These are phyloP conservation scores for Drosophila acutilabella DNA, from an alignment of 2,888 invertebrate genomes.

Conservation along the genomic window DNA sequence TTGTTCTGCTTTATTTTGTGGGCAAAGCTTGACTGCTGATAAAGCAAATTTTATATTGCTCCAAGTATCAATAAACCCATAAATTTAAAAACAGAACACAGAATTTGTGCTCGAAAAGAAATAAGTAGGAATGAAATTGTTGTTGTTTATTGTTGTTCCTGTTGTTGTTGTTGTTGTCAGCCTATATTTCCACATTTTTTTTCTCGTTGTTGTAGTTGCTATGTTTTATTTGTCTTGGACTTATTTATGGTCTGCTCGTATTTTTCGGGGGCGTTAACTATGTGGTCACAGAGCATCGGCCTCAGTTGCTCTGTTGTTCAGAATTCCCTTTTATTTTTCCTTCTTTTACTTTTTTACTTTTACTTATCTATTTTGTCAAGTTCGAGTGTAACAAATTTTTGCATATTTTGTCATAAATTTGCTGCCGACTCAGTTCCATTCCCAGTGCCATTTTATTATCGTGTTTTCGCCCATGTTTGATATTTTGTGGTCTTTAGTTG, in stretches of 20 bases:
- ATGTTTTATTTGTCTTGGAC: slow-evolving; percentile 40
- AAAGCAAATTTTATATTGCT: slow-evolving; percentile 42
- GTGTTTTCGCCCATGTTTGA: slow-evolving; percentile 55
- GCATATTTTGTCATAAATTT: slow-evolving; percentile 77
- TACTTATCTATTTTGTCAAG: slow-evolving; percentile 55
- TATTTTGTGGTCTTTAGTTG: slow-evolving; percentile 21
- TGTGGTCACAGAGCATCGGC: slow-evolving; percentile 36
- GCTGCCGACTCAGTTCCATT: slow-evolving; percentile 1
- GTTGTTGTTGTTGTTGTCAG: slow-evolving; percentile 29
- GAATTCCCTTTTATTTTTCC: slow-evolving; percentile 7
- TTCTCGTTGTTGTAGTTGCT: slow-evolving; percentile 5
- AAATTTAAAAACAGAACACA: slow-evolving; percentile 54
- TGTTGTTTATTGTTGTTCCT: slow-evolving; percentile 12
- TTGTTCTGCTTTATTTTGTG: neutral
- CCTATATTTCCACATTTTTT: slow-evolving; percentile 28
- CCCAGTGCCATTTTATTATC: slow-evolving; percentile 47
- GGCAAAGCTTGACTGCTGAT: slow-evolving; percentile 42
- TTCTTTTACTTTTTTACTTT: neutral
- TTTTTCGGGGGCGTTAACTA: slow-evolving; percentile 52
- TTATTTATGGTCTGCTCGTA: slow-evolving; percentile 38
- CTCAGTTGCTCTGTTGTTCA: neutral
- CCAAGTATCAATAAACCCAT: slow-evolving; percentile 75
- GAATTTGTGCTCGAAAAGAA: slow-evolving; percentile 27
- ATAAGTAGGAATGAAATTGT: slow-evolving; percentile 31
- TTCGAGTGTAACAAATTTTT: slow-evolving; percentile 70